phyloP scores from a whole-genome alignment of 2,797 vertebrate genomes.

The Buphagus erythrorhynchus region DNA sequence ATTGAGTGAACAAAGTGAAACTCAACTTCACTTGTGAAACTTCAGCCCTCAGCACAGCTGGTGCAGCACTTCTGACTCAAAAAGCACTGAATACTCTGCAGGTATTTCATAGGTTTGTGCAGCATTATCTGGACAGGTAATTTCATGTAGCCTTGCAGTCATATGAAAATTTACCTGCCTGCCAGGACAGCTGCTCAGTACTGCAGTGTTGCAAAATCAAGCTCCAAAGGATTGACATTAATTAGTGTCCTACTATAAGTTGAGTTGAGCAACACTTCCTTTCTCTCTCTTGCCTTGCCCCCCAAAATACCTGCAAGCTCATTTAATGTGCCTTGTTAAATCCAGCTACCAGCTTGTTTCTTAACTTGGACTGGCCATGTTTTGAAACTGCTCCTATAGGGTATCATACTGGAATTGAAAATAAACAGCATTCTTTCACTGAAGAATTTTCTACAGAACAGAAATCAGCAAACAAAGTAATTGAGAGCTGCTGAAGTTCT shows the following conservation, averaged over 20 bases:
- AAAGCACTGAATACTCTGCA: not conserved
- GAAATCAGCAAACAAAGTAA: not conserved
- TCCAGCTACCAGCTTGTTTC: not conserved
- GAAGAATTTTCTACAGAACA: not conserved
- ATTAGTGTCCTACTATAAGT: not conserved
- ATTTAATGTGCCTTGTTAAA: not conserved
- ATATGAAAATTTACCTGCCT: not conserved
- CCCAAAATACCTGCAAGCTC: not conserved
- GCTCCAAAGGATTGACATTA: not conserved
- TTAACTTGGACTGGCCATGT: not conserved
- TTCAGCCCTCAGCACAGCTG: not conserved
- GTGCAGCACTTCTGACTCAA: not conserved
- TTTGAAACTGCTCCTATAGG: not conserved
- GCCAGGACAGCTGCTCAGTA: not conserved
- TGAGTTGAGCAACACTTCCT: not conserved
- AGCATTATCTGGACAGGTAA: not conserved
- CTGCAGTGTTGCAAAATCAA: not conserved
- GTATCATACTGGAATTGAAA: not conserved
- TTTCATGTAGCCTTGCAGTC: not conserved
- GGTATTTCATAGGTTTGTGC: not conserved
- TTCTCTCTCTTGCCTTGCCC: fast-evolving
- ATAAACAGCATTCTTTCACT: not conserved
- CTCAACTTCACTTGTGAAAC: not conserved
- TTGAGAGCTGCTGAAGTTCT: not conserved
- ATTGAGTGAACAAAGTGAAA: not conserved